Base-by-base conservation (phyloP, 2,888 invertebrate species). In the Cabera pusaria region DNA sequence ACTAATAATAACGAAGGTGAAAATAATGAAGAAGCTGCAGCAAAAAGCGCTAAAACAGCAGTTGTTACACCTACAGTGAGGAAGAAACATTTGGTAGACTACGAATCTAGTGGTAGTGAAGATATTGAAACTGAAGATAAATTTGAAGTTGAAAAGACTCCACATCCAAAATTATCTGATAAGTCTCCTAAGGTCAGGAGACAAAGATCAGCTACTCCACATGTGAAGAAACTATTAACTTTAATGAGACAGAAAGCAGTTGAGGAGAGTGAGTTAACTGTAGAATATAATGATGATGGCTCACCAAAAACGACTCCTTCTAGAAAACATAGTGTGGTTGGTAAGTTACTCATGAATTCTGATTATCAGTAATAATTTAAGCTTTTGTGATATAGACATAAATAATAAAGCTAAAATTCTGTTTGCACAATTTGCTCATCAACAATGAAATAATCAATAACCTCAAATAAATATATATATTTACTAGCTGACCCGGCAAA, bases 11-110 rank as follows among this genome's bases (percentile, higher is more conserved):
- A 72, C 20, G 57, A 43, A 5, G 76, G 18, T 6, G 34, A 72
- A 10, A 72, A 74, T 32, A 60, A 69, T 29, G 83, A 85, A 64
- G 77, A 72, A 0, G 70, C 69, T 2, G 63, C 81, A 7, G 73
- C 76, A 45, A 84, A 76, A 47, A 55, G 43, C 3, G 75, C 64
- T 34, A 86, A 71, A 57, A 87, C 85, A 1, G 87, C 87, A 18
- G 57, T 87, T 0, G 82, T 88, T 35, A 87, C 87, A 20, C 88
- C 88, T 1, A 57, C 81, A 3, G 55, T 85, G 0, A 69, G 82
- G 40, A 77, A 70, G 12, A 75, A 75, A 25, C 42, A 73, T 59
- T 40, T 87, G 20, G 87, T 88, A 1, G 87, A 87, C 64, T 88
- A 87, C 23, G 86, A 82, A 28, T 76, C 67, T 0, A 87, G 81